phyloP scores from a whole-genome alignment of 2,797 vertebrate genomes.

The Allobates femoralis region DNA sequence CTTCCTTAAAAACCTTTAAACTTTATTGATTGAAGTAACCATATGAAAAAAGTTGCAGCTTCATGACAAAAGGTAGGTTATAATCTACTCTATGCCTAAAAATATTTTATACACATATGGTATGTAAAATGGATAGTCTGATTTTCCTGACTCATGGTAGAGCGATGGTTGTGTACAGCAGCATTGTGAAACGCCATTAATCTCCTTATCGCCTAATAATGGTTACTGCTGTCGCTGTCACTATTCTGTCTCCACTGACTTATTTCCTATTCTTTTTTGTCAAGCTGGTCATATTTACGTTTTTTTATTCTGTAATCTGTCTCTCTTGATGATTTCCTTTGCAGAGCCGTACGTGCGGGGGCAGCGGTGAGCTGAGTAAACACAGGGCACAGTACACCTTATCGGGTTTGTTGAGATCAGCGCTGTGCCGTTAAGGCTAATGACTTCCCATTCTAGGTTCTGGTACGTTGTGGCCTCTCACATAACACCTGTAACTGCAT shows the following conservation, averaged over 20 bases:
- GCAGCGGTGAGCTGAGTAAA: constrained; percentile 35
- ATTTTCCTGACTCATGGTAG: background rate
- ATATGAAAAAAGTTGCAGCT: too few relatives aligned
- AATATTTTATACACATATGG: too few relatives aligned
- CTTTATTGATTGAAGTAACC: too few relatives aligned
- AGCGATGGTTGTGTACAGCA: background rate
- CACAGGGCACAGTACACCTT: constrained; percentile 36
- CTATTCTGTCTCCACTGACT: background rate
- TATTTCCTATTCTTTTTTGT: constrained; percentile 19
- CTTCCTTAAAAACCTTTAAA: too few relatives aligned
- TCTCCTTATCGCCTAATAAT: background rate
- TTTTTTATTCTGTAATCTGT: constrained; percentile 35
- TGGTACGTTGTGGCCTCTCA: constrained; percentile 9
- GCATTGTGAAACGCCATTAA: background rate
- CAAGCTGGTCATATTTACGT: constrained; percentile 1
- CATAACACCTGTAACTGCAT: constrained; percentile 15
- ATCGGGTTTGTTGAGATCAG: constrained; percentile 42
- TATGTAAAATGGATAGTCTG: background rate
- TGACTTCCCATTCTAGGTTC: constrained; percentile 33
- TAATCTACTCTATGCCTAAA: too few relatives aligned
- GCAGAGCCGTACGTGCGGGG: constrained; percentile 6
- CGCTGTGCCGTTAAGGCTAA: constrained; percentile 19
- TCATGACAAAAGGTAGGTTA: too few relatives aligned
- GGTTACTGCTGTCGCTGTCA: background rate
- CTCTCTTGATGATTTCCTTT: constrained; percentile 32